Evolutionary conservation across 2,888 invertebrate genomes (phyloP), one percentile per base, ranked within the genome.

Genomic region (Hoplodrina blanda): DNA sequence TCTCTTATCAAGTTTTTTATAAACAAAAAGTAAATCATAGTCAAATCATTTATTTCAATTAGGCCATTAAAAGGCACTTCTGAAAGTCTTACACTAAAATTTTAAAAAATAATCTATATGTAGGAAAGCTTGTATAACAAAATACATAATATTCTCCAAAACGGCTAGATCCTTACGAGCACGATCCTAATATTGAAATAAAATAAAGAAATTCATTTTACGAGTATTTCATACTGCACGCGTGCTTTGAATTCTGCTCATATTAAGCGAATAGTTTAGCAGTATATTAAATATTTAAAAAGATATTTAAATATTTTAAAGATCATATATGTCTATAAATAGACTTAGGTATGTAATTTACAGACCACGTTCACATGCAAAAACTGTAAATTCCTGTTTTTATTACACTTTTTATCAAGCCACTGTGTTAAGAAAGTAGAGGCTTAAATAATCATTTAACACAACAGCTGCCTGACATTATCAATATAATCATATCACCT

Each of bases 401-500:
- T 46, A 17, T 11, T 5, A 15, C 15, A 46, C 15, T 46, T 46
- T 46, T 46, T 46, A 46, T 46, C 46, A 46, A 46, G n/a, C n/a
- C 8, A 50, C n/a, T 41, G 19, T 44, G 3, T 62, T n/a, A 62
- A 56, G 67, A 69, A 77, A 80, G 76, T 69, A 52, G 19, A 10
- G 6, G 54, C 25, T 57, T 44, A n/a, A 20, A 25, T 49, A 68
- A 64, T 50, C 0, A 46, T 59, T 60, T 70, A 76, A 69, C 76
- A 65, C 3, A 55, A 56, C 41, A 25, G 20, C 19, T 64, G 60
- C 62, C 76, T 59, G 81, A 78, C 81, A 25, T n/a, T 78, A 78
- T 80, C 77, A 59, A 15, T 54, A 62, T 44, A 66, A 70, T 76
- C 66, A 52, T 67, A 62, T 71, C 81, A 71, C 37, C 17, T 62